Percentiles rank a stretch among this genome's conserved stretches.
Evolutionary conservation across 2,113 vertebrate genomes (phyloP).

Genomic region (Chloroceryle aenea): DNA sequence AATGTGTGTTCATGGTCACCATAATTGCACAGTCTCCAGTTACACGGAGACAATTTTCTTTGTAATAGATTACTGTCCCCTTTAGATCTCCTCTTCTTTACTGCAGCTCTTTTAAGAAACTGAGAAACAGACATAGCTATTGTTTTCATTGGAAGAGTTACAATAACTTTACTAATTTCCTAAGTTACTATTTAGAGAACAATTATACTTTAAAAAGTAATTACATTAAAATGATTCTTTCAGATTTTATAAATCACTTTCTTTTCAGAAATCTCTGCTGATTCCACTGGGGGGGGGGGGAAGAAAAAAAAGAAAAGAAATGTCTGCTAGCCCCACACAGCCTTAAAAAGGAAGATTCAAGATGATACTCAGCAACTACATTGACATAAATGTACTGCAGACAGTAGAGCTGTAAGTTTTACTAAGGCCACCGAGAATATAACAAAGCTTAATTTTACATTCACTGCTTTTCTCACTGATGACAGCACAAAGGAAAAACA

Average conservation of each 20-base stretch:
- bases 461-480: not conserved
- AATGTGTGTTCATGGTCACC: rapidly evolving
- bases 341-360: not conserved
- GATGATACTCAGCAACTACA: not conserved
- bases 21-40: not conserved
- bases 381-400: not conserved
- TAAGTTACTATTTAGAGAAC: not conserved
- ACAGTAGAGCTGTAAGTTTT: not conserved
- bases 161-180: not conserved
- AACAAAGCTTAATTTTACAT: not conserved
- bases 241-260: not conserved
- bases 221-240: not conserved
- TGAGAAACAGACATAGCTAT: not conserved
- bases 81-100: not conserved
- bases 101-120: not conserved
- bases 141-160: not conserved
- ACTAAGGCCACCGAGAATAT: not conserved
- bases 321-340: not conserved
- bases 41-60: not conserved
- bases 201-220: not conserved
- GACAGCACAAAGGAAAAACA: not conserved
- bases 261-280: not conserved
- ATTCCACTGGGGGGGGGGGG: not conserved
- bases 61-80: not conserved
- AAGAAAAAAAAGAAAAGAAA: no score